Evolutionary conservation across 2,888 invertebrate genomes (phyloP), one percentile per base, ranked within the genome.

Genomic region (Euproctis similis): DNA sequence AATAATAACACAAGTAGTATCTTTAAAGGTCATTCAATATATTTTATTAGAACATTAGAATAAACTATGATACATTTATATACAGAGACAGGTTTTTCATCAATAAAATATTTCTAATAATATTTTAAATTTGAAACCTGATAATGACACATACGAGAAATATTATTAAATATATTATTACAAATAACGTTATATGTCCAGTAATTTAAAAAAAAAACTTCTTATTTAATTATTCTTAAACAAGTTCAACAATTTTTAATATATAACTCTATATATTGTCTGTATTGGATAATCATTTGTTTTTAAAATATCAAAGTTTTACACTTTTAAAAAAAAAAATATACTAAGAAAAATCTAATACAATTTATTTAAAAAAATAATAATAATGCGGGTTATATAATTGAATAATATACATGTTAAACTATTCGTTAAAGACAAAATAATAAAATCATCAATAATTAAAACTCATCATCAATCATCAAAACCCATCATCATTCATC

Each of bases 41-140:
- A 68, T 70, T 70, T 75, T 61, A 72, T 53, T 67, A 69, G 53
- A 54, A 43, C 59, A 60, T 54, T 59, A 67, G 62, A n/a, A 64
- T 77, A 75, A 63, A 59, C 71, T 65, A 63, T 70, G 60, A 63
- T 77, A 78, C 74, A 77, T 53, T n/a, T 78, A 77, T 82, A 62
- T 82, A 80, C 74, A 82, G 71, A 77, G 50, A 59, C 43, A 50
- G 47, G 42, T 46, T 47, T 14, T 47, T 44, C 34, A 47, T 48
- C 54, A 50, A 40, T 52, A 47, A 53, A 49, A 45, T 42, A 34
- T 36, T 9, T 21, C 11, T 10, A 55, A 55, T 46, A 54, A 39
- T 42, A 48, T 29, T 35, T 33, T 40, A 39, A 16, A 33, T n/a
- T 31, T 36, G 29, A 41, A 31, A 31, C 40, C 40, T 39, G n/a